Base-by-base conservation (phyloP, 2,888 invertebrate species). In the Sympetrum striolatum region DNA sequence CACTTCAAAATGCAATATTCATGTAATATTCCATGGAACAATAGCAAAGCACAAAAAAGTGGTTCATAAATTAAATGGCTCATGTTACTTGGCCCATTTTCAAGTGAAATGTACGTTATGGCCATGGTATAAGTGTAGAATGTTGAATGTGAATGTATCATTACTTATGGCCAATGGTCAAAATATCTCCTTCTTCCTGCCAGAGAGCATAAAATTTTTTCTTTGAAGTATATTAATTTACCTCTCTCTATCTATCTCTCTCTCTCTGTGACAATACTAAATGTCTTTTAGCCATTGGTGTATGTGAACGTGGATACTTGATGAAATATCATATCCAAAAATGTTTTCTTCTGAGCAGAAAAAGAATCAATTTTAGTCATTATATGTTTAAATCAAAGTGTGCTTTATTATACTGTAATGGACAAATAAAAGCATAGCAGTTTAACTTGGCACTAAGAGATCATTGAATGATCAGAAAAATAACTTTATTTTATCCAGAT, bases 181-280 rank as follows among this genome's bases (percentile, higher is more conserved):
- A 86, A 86, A 86, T 60, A 73, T 25, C 31, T 31, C 58, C 37
- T 35, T 86, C 60, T 86, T 86, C 60, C 86, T 86, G 86, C 60
- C 86, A 86, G 60, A 35, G 60, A 86, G 86, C 86, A 86, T 86
- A 86, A 86, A 86, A 37, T 60, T 37, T 37, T 86, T 86, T 86
- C 86, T 60, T 86, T 86, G 58, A 86, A 86, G 60, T 86, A 86
- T 60, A 82, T 82, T 82, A 60, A 37, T 86, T 86, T 86, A 86
- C 86, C 86, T 86, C 35, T 86, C 35, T 86, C 86, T 44, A 44
- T 44, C 44, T 44, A 44, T 44, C 44, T 86, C 53, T 86, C 86
- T 86, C 86, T 86, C 86, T 86, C 86, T 86, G 86, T 86, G 86
- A 86, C 86, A 86, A 86, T 86, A 86, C 86, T 86, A 86, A 86